Evolutionary conservation across 2,797 vertebrate genomes (phyloP).

Genomic region (Megalops cyprinoides): DNA sequence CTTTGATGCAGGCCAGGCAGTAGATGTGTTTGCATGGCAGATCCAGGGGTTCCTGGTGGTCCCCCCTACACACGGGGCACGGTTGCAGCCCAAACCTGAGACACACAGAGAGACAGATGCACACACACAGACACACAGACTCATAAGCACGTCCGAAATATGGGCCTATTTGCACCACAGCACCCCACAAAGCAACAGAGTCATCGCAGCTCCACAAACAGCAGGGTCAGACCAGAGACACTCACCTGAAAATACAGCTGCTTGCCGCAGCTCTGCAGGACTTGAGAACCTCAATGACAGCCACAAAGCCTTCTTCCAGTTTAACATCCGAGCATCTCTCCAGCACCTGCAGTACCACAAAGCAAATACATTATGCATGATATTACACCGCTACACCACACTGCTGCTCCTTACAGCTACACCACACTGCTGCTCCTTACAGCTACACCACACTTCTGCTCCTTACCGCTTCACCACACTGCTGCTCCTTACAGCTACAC

Average conservation of each 20-base stretch:
- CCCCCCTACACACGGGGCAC: slow-evolving; percentile 64
- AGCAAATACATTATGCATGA: no score
- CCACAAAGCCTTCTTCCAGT: slow-evolving; percentile 59
- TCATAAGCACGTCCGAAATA: not conserved
- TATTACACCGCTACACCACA: no score
- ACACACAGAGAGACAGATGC: not conserved
- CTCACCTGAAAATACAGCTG: slow-evolving; percentile 57
- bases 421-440: no score
- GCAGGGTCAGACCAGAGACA: not conserved
- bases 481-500: no score
- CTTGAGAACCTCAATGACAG: slow-evolving; percentile 64
- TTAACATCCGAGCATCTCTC: slow-evolving; percentile 66
- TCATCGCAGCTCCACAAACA: no score
- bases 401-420: no score
- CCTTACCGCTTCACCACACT: no score
- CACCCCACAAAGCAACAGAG: no score
- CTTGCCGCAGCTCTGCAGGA: slow-evolving; percentile 63
- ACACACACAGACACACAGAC: not conserved
- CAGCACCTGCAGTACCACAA: slow-evolving; percentile 70
- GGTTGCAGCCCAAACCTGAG: slow-evolving; percentile 55
- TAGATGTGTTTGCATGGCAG: slow-evolving; percentile 68
- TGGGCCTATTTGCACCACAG: no score
- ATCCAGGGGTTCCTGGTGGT: slow-evolving; percentile 59
- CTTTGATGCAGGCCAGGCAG: slow-evolving; percentile 64
- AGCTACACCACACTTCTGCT: no score